Conservation (phyloP, 1,140 invertebrate genomes). For the Pseudachorutes palmiensis region DNA sequence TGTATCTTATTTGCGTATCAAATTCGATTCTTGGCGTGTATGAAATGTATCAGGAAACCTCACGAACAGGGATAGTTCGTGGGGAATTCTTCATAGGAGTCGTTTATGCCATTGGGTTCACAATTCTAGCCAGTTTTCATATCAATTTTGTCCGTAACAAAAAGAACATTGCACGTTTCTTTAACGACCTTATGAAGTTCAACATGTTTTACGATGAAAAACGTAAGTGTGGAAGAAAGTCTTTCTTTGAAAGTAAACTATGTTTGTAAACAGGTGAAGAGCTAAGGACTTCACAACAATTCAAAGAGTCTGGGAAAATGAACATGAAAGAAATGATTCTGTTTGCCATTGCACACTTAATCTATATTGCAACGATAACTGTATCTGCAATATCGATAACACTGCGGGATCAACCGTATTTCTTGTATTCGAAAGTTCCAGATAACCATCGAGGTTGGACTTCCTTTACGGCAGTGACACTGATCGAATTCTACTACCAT, state of each 20-base stretch:
- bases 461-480: background rate
- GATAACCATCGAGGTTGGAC: background rate
- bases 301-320: too few species aligned
- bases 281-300: too few species aligned
- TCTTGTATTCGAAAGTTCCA: background rate
- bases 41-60: background rate
- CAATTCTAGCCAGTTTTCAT: background rate
- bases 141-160: background rate
- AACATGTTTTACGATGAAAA: background rate
- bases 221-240: too few species aligned
- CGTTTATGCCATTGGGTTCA: background rate
- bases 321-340: background rate
- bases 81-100: background rate
- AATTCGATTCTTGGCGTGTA: background rate
- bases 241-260: too few species aligned
- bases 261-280: too few species aligned
- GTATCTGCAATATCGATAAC: background rate
- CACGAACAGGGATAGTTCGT: background rate
- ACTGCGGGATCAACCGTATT: background rate
- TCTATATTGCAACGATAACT: background rate
- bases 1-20: background rate
- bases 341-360: background rate
- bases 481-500: background rate
- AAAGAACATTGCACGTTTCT: background rate
- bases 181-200: background rate